phyloP scores from a whole-genome alignment of 1,140 invertebrate genomes.

The Drosophila orosa region DNA sequence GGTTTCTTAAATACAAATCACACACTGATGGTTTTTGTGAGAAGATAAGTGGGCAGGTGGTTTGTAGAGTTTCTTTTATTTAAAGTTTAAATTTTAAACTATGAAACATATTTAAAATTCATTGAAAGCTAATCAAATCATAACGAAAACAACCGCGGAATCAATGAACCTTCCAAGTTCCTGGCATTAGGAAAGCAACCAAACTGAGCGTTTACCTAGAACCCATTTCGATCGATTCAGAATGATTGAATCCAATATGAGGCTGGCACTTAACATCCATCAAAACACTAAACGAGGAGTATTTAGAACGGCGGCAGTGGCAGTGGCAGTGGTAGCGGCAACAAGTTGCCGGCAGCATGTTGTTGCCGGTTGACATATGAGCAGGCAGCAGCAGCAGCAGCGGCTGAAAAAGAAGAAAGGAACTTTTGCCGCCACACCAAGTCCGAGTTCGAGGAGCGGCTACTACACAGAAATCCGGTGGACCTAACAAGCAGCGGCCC shows the following conservation, averaged over 20 bases:
- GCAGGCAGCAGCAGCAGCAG: slow-evolving; percentile 38
- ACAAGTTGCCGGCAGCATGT: slow-evolving; percentile 50
- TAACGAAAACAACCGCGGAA: neutral
- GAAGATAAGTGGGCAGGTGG: too few species aligned
- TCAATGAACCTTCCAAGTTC: neutral
- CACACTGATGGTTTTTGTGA: too few species aligned
- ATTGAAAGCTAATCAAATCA: neutral
- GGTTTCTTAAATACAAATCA: too few species aligned
- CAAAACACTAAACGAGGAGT: slow-evolving; percentile 77
- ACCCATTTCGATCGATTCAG: slow-evolving; percentile 39
- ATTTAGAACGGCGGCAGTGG: slow-evolving; percentile 66
- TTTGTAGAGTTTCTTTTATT: too few species aligned
- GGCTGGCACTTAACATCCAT: slow-evolving; percentile 80
- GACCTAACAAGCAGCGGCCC: slow-evolving; percentile 67
- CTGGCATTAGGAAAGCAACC: neutral
- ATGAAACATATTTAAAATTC: neutral
- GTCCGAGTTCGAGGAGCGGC: slow-evolving; percentile 54
- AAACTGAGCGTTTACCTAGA: slow-evolving; percentile 34
- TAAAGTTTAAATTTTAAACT: too few species aligned
- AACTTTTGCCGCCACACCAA: slow-evolving; percentile 79
- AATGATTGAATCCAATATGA: slow-evolving; percentile 51
- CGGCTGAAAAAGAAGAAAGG: slow-evolving; percentile 74
- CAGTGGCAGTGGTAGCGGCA: slow-evolving; percentile 43
- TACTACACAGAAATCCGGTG: slow-evolving; percentile 69
- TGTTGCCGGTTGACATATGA: slow-evolving; percentile 81